Conservation (phyloP, 2,113 vertebrate genomes). For the Pagrus major region DNA sequence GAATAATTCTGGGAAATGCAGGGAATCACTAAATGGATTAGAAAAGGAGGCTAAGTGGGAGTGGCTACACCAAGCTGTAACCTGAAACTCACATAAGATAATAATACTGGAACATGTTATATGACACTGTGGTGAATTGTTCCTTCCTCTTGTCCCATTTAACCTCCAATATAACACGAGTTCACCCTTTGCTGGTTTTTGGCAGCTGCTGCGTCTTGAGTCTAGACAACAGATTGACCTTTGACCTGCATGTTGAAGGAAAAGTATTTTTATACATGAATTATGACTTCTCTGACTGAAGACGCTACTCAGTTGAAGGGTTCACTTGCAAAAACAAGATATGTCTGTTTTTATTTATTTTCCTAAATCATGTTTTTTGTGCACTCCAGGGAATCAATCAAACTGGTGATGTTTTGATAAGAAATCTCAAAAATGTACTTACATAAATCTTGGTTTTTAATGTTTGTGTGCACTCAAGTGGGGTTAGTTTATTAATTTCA, state of each 20-base stretch:
- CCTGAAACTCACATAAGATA: background rate
- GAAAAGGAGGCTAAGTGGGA: background rate
- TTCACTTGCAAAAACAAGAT: no score
- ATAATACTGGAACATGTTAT: conserved; percentile 21
- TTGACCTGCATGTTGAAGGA: conserved; percentile 15
- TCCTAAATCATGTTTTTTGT: no score
- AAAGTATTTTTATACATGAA: background rate
- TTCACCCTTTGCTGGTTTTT: conserved; percentile 38
- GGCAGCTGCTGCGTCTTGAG: conserved; percentile 10
- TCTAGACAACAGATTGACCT: background rate
- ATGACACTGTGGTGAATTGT: background rate
- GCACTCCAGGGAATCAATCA: no score
- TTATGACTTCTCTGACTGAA: background rate
- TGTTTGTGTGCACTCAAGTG: no score
- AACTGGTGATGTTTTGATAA: no score
- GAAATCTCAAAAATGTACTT: no score
- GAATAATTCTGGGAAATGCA: conserved; percentile 4
- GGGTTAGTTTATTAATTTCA: no score
- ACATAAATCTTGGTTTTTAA: no score
- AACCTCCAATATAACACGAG: conserved; percentile 21
- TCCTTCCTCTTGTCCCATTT: conserved; percentile 18
- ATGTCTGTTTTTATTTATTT: no score
- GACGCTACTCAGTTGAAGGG: background rate
- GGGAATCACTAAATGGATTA: background rate
- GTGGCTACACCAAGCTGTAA: background rate